phyloP scores from a whole-genome alignment of 2,113 vertebrate species.

The Chaenogobius annularis region DNA sequence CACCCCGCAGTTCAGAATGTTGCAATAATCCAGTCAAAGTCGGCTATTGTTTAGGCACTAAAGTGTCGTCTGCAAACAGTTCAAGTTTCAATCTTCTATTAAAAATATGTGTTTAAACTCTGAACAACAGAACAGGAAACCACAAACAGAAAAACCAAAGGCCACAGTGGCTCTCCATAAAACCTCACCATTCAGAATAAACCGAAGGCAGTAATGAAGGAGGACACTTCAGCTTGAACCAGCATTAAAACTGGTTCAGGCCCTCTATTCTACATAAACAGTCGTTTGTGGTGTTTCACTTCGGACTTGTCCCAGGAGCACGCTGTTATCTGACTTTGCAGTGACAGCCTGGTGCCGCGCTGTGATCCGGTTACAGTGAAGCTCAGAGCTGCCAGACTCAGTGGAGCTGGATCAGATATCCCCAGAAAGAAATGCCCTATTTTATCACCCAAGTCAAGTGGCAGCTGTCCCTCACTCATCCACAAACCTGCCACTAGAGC shows the following conservation, averaged over 20 bases:
- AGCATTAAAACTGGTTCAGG: neutral
- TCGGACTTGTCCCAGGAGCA: conserved; percentile 19
- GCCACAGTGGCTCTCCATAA: neutral
- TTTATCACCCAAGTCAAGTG: conserved; percentile 52
- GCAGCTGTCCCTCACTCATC: conserved; percentile 62
- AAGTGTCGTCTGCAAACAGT: no score
- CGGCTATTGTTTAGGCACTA: no score
- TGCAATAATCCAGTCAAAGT: no score
- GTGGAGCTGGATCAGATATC: conserved; percentile 67
- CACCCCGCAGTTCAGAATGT: no score
- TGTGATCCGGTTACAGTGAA: conserved; percentile 59
- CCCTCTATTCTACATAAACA: conserved; percentile 8
- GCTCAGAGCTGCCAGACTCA: conserved; percentile 40
- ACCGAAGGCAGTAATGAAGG: neutral
- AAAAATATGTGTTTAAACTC: no score
- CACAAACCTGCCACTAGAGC: conserved; percentile 47
- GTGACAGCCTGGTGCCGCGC: conserved; percentile 24
- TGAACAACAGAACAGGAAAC: no score
- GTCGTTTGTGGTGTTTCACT: neutral
- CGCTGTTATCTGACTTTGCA: conserved; percentile 34
- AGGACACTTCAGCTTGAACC: neutral
- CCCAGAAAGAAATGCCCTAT: conserved; percentile 54
- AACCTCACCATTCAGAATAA: neutral
- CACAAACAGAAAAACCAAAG: neutral
- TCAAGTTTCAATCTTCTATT: no score